Evolutionary conservation across 2,888 invertebrate species (phyloP).

Genomic region (Notocelia uddmanniana): DNA sequence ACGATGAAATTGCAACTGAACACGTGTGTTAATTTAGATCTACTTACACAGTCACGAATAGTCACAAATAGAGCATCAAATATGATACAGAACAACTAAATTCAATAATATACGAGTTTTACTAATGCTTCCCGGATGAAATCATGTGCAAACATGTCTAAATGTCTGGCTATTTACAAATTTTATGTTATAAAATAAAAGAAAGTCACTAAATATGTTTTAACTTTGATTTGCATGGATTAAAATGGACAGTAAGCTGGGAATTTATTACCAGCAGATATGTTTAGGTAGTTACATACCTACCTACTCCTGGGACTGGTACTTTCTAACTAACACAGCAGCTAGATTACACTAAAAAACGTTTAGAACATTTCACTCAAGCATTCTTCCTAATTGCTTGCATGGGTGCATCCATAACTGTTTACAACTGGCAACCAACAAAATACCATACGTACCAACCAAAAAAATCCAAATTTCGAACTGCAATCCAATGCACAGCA

Average conservation of each 20-base stretch:
- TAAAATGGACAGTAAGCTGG: background rate
- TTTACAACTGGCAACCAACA: slow-evolving; percentile 25
- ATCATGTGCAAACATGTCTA: background rate
- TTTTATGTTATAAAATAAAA: too few species aligned
- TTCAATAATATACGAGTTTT: background rate
- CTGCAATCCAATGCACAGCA: slow-evolving; percentile 48
- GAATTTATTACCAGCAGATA: background rate
- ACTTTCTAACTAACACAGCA: background rate
- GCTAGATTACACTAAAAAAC: background rate
- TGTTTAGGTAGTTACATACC: too few species aligned
- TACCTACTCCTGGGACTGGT: too few species aligned
- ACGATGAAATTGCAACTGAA: background rate
- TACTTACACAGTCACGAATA: background rate
- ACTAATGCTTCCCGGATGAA: background rate
- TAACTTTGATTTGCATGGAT: background rate
- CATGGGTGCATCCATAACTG: slow-evolving; percentile 5
- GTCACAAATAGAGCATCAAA: background rate
- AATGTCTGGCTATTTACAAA: background rate
- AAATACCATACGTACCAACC: slow-evolving; percentile 38
- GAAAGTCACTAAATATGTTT: background rate
- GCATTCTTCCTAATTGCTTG: background rate
- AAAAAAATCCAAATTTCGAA: slow-evolving; percentile 33
- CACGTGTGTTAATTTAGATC: background rate
- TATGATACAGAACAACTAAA: background rate
- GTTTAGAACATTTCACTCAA: background rate